Conservation (phyloP, 2,888 invertebrate genomes). For the Sphaeridia pumilis region DNA sequence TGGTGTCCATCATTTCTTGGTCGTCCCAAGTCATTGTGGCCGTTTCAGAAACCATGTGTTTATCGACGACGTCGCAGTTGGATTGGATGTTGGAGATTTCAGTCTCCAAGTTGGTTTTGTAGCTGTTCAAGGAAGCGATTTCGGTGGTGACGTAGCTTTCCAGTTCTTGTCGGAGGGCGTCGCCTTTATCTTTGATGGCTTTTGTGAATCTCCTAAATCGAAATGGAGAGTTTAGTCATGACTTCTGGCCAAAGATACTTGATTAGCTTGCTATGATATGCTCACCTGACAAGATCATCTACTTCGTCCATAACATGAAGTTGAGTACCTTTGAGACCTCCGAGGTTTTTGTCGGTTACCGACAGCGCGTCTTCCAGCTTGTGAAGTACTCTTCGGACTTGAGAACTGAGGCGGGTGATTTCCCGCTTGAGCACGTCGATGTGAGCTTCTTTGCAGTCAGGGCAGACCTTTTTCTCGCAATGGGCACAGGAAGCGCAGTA, state of each 20-base stretch:
- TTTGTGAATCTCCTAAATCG: constrained; percentile 59
- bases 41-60: constrained; percentile 58
- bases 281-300: constrained; percentile 62
- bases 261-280: neutral
- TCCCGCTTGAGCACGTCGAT: constrained; percentile 89
- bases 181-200: constrained; percentile 79
- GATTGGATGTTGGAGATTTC: constrained; percentile 91
- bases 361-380: constrained; percentile 74
- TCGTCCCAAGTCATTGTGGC: constrained; percentile 72
- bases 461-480: constrained; percentile 94
- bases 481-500: constrained; percentile 81
- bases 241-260: neutral
- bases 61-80: constrained; percentile 92
- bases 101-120: constrained; percentile 86
- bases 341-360: constrained; percentile 75
- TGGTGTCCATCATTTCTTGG: constrained; percentile 83
- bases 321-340: constrained; percentile 77
- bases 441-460: constrained; percentile 86
- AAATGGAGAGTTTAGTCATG: neutral
- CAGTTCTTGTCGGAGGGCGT: constrained; percentile 73
- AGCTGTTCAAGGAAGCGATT: constrained; percentile 66
- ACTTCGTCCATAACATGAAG: constrained; percentile 84
- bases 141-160: constrained; percentile 85
- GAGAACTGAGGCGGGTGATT: constrained; percentile 76
- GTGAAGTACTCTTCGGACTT: constrained; percentile 77